These are phyloP conservation scores for Anomalospiza imberbis DNA, from an alignment of 2,797 vertebrate genomes.

Conservation along the genomic window DNA sequence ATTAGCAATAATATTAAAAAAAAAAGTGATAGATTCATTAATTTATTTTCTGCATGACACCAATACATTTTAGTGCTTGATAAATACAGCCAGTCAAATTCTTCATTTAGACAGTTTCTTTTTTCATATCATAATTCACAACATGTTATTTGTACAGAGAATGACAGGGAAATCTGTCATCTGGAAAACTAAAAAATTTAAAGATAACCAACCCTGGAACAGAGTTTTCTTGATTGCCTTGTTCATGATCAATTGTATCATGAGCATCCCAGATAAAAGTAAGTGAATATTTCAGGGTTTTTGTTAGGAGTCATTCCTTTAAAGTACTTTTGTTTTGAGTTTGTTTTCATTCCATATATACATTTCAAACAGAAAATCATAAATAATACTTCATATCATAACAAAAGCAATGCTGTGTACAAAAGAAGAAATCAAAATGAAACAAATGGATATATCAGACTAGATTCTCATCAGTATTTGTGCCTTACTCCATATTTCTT, in stretches of 20 bases:
- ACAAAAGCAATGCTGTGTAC: background rate
- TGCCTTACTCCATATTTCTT: background rate
- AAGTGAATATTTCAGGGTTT: background rate
- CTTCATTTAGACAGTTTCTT: background rate
- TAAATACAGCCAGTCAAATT: background rate
- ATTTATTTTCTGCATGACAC: background rate
- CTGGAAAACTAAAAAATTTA: background rate
- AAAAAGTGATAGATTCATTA: background rate
- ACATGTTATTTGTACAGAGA: background rate
- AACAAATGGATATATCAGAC: background rate
- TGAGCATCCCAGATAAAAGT: slow-evolving; percentile 9
- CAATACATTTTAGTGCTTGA: background rate
- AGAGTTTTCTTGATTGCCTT: background rate
- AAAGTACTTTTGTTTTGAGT: background rate
- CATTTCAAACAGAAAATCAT: background rate
- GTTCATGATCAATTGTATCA: background rate
- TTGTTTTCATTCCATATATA: background rate
- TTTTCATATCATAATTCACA: background rate
- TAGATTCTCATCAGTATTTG: background rate
- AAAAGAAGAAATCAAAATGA: background rate
- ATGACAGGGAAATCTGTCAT: background rate
- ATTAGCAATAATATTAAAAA: background rate
- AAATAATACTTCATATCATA: background rate
- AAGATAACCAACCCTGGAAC: background rate
- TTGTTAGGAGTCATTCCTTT: slow-evolving; percentile 9